Conservation (phyloP, 2,113 vertebrate genomes). For the Girardinichthys multiradiatus region DNA sequence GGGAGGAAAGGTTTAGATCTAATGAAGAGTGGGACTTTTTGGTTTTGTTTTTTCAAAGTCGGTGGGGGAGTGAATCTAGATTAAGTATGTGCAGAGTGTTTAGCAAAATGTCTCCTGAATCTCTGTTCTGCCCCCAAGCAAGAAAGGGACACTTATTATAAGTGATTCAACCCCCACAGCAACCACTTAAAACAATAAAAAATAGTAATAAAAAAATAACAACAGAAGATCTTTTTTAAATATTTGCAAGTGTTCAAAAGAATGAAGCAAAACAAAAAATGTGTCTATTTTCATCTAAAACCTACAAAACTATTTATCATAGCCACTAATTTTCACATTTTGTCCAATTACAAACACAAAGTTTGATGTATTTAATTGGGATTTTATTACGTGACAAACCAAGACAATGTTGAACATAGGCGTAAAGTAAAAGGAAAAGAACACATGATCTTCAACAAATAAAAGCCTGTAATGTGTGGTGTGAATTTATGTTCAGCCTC, state of each 20-base stretch:
- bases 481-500: neutral
- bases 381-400: neutral
- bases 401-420: neutral
- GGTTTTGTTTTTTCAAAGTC: accelerated
- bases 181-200: neutral
- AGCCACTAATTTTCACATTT: neutral
- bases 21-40: conserved; percentile 12
- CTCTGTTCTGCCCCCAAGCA: conserved; percentile 9
- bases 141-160: conserved; percentile 34
- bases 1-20: neutral
- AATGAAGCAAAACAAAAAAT: neutral
- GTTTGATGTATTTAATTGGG: neutral
- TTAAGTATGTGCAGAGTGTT: conserved; percentile 40
- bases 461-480: neutral
- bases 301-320: neutral
- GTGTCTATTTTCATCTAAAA: too few species aligned
- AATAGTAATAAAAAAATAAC: neutral
- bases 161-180: neutral
- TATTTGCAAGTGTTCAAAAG: conserved; percentile 12
- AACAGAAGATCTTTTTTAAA: neutral
- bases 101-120: conserved; percentile 36
- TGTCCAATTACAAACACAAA: neutral
- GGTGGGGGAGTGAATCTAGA: conserved; percentile 36
- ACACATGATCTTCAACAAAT: neutral
- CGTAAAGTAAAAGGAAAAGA: neutral